Conservation (phyloP, 2,113 vertebrate species). For the Turnix velox region DNA sequence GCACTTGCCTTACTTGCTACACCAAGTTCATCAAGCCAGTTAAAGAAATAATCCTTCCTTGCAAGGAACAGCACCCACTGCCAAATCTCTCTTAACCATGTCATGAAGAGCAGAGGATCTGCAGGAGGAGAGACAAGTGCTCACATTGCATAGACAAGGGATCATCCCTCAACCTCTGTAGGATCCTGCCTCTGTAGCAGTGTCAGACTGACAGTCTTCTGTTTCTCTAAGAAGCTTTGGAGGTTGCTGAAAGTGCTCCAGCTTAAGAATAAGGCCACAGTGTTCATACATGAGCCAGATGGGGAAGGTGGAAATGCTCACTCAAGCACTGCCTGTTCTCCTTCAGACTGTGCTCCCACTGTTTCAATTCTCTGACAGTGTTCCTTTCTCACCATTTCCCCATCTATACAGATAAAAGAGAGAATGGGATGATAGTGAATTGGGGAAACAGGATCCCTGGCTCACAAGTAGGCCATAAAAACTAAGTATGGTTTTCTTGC, state of each 20-base stretch:
- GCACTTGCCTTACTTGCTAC: not conserved
- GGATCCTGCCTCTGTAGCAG: not conserved
- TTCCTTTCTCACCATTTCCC: not conserved
- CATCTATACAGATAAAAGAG: not conserved
- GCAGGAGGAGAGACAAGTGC: not conserved
- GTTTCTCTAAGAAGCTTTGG: not conserved
- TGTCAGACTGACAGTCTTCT: not conserved
- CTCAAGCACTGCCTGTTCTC: accelerated
- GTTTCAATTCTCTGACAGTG: not conserved
- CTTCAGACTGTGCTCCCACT: not conserved
- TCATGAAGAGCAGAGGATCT: not conserved
- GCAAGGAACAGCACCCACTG: not conserved
- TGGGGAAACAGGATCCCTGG: not conserved
- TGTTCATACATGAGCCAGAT: not conserved
- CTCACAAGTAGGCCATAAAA: not conserved
- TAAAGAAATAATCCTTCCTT: not conserved
- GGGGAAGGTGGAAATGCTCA: not conserved
- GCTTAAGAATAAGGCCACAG: not conserved
- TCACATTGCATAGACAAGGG: accelerated
- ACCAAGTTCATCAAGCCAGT: not conserved
- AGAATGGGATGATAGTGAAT: not conserved
- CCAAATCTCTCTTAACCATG: not conserved
- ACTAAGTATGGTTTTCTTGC: not conserved
- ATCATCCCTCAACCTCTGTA: not conserved
- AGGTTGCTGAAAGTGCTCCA: not conserved